Evolutionary conservation across 2,797 vertebrate species (phyloP).

Genomic region (Malurus leucopterus): DNA sequence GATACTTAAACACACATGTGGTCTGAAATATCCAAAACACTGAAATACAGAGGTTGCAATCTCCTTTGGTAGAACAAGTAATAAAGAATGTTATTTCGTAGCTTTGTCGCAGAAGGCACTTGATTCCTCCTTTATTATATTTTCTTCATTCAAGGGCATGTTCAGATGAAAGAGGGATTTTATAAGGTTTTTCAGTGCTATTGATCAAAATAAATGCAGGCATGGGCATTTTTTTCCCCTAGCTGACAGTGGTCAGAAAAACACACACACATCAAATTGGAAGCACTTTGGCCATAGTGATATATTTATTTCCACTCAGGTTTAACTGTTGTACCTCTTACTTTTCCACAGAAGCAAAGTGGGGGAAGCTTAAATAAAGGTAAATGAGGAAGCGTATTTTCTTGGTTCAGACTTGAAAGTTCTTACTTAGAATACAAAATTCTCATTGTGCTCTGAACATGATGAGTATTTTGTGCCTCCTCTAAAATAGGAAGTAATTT

Average conservation of each 20-base stretch:
- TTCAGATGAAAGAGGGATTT: neutral
- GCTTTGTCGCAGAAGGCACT: neutral
- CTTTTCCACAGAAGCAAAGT: neutral
- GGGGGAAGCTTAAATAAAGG: neutral
- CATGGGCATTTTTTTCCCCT: neutral
- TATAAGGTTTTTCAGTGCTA: neutral
- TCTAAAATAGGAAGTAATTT: neutral
- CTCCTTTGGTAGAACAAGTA: neutral
- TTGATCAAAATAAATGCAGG: constrained; percentile 13
- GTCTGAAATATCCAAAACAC: neutral
- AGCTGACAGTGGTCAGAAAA: neutral
- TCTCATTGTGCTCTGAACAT: neutral
- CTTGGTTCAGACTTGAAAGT: neutral
- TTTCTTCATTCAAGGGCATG: neutral
- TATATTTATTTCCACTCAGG: neutral
- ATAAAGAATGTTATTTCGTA: neutral
- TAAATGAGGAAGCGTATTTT: neutral
- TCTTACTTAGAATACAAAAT: neutral
- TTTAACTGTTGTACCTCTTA: neutral
- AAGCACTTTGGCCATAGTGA: neutral
- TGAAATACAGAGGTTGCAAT: neutral
- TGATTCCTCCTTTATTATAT: neutral
- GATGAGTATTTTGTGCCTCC: neutral
- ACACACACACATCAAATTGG: neutral
- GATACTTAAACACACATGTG: neutral